Evolutionary conservation across 2,113 vertebrate genomes (phyloP).

Genomic region (Zosterops pallidus): DNA sequence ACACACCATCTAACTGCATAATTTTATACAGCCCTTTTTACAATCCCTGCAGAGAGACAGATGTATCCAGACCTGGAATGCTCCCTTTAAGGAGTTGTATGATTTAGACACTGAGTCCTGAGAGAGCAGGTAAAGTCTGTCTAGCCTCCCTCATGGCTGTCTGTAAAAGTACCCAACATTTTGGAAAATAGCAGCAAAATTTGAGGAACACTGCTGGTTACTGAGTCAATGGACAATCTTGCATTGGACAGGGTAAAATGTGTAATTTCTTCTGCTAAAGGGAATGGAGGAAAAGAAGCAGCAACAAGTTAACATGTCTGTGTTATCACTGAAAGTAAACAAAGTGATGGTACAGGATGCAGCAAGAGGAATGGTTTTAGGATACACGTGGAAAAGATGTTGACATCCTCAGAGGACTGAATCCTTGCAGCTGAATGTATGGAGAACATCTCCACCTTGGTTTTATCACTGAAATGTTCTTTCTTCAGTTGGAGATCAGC

Average conservation of each 20-base stretch:
- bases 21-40: background rate
- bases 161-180: background rate
- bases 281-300: background rate
- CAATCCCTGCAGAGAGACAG: accelerated
- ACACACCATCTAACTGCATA: background rate
- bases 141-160: background rate
- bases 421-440: background rate
- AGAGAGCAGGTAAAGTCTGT: background rate
- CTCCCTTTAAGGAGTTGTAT: background rate
- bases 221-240: background rate
- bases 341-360: background rate
- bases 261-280: background rate
- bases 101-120: background rate
- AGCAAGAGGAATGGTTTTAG: background rate
- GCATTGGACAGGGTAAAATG: background rate
- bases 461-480: background rate
- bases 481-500: background rate
- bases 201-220: background rate
- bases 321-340: background rate
- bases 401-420: background rate
- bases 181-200: background rate
- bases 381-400: background rate
- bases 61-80: background rate
- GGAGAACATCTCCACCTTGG: background rate
- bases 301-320: background rate